phyloP scores from a whole-genome alignment of 2,888 invertebrate genomes.

The Eupithecia abbreviata region DNA sequence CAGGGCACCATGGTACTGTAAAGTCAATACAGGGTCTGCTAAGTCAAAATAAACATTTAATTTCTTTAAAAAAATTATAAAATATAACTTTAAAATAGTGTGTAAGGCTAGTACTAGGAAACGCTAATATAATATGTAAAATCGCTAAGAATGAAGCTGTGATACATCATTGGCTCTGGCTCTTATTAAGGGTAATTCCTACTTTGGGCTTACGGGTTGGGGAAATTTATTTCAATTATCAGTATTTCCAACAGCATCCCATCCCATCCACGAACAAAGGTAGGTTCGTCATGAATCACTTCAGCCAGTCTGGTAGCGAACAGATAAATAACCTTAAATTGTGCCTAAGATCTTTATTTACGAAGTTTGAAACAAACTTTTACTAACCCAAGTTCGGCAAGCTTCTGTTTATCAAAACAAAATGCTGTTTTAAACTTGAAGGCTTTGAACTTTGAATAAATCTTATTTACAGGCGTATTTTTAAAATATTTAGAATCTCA shows the following conservation, averaged over 20 bases:
- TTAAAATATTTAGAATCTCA: conserved; percentile 19
- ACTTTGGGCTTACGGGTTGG: neutral
- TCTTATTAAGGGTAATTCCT: neutral
- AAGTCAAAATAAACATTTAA: no score
- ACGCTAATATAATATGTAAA: no score
- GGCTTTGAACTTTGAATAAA: conserved; percentile 10
- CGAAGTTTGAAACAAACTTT: neutral
- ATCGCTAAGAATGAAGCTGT: no score
- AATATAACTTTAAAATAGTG: no score
- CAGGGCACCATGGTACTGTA: no score
- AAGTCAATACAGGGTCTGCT: no score
- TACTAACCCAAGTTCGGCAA: neutral
- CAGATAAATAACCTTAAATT: conserved; percentile 8
- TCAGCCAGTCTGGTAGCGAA: neutral
- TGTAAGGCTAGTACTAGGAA: no score
- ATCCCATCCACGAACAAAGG: neutral
- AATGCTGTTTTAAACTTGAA: conserved; percentile 15
- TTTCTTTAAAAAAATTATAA: no score
- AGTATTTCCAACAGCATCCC: neutral
- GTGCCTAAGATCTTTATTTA: conserved; percentile 1
- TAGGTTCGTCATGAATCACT: neutral
- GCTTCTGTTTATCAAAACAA: conserved; percentile 14
- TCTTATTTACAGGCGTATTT: conserved; percentile 14
- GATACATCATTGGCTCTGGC: no score
- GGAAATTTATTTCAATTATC: neutral